Evolutionary conservation across 2,888 invertebrate genomes (phyloP).

Genomic region (Brachyptera risi): DNA sequence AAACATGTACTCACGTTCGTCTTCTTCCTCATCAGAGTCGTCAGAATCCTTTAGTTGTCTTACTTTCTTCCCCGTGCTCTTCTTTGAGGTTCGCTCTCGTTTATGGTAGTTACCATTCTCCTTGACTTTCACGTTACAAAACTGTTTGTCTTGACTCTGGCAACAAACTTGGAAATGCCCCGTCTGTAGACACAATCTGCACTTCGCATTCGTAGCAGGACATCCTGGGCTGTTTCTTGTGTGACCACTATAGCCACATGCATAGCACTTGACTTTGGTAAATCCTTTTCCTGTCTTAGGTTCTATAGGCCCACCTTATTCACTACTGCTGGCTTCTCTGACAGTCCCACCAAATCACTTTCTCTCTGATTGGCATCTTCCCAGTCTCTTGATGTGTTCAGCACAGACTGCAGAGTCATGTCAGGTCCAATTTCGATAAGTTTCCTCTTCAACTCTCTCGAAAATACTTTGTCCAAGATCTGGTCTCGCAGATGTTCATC

Average conservation of each 20-base stretch:
- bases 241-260: not conserved
- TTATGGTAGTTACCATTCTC: too few relatives aligned
- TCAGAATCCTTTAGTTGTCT: too few relatives aligned
- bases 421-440: not conserved
- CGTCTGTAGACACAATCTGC: not conserved
- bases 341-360: not conserved
- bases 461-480: constrained; percentile 1
- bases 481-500: constrained; percentile 6
- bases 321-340: not conserved
- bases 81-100: too few relatives aligned
- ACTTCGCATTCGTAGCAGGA: not conserved
- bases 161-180: not conserved
- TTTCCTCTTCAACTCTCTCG: not conserved
- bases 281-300: not conserved
- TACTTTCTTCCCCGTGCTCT: too few relatives aligned
- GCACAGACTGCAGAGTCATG: not conserved
- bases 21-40: too few relatives aligned
- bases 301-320: not conserved
- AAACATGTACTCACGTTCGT: not conserved
- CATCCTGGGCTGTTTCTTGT: not conserved
- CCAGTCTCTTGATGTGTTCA: not conserved
- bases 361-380: not conserved
- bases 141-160: too few relatives aligned
- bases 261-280: not conserved
- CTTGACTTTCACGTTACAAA: too few relatives aligned